Evolutionary conservation across 2,113 vertebrate species (phyloP).

Genomic region (Sander lucioperca): DNA sequence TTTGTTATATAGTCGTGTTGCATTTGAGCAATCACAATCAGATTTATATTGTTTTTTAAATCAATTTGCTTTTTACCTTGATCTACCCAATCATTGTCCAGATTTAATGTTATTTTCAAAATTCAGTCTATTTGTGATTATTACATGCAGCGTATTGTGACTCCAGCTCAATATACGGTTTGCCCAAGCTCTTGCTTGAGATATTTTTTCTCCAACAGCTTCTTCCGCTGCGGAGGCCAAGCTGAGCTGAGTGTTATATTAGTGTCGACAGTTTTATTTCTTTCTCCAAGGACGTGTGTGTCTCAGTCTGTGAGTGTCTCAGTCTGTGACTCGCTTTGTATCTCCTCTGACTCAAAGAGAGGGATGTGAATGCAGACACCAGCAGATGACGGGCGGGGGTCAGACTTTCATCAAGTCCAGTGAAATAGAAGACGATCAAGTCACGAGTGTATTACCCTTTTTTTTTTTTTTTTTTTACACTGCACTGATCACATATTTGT

Average conservation of each 20-base stretch:
- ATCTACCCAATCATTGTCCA: background rate
- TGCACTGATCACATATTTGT: background rate
- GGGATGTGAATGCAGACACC: slow-evolving; percentile 2
- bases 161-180: background rate
- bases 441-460: background rate
- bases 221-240: slow-evolving; percentile 5
- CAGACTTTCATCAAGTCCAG: background rate
- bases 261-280: slow-evolving; percentile 21
- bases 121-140: background rate
- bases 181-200: background rate
- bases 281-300: slow-evolving; percentile 2
- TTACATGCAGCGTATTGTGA: background rate
- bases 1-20: background rate
- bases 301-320: slow-evolving; percentile 7
- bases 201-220: background rate
- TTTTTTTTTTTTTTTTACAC: background rate
- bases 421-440: slow-evolving; percentile 4
- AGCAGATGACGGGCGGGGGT: too few relatives aligned
- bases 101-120: background rate
- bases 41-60: too few relatives aligned
- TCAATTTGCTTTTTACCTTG: background rate
- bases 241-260: slow-evolving; percentile 10
- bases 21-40: slow-evolving; percentile 10
- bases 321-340: background rate
- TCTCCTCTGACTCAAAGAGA: background rate